Evolutionary conservation across 2,888 invertebrate species (phyloP), one percentile per base, ranked within the genome.

Genomic region (Leptogaster cylindrica): DNA sequence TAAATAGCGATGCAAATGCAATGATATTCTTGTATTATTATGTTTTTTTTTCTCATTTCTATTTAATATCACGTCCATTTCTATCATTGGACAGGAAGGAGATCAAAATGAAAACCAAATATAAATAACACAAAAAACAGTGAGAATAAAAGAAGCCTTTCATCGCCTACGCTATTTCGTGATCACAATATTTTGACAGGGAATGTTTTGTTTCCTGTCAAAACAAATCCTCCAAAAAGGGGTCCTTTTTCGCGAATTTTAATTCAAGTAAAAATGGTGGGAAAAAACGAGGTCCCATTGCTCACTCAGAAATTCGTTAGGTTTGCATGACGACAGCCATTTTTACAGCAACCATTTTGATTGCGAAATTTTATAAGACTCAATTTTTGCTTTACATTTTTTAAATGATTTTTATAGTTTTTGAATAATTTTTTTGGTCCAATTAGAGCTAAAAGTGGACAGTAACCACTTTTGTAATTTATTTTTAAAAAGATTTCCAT

Each of bases 101-200:
- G n/a, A n/a, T n/a, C n/a, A n/a, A n/a, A n/a, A n/a, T n/a, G n/a
- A n/a, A n/a, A n/a, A n/a, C n/a, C n/a, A n/a, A n/a, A n/a, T n/a
- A n/a, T n/a, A n/a, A 36, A n/a, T 36, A 10, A 14, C 1, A 36
- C 10, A 36, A 10, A 52, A 52, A 50, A 12, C 27, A 28, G 50
- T n/a, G 50, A 31, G 46, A n/a, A 28, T 31, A 33, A 52, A 36
- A 20, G 39, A 16, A n/a, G 14, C 27, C 58, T 7, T 58, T 58
- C 14, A 41, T 58, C 25, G 12, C 27, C 16, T 58, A n/a, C 20
- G n/a, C 23, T 36, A 41, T 41, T 58, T 41, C 12, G 58, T 36
- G 36, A 58, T 58, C 58, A 41, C 25, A 20, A 23, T 25, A 27
- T 58, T 58, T 36, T 58, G 58, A 58, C 58, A 58, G 58, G 58